A percentile compares a stretch with the other conserved stretches of the same genome.
Evolutionary conservation across 2,797 vertebrate species (phyloP).

Genomic region (Syngnathus acus): DNA sequence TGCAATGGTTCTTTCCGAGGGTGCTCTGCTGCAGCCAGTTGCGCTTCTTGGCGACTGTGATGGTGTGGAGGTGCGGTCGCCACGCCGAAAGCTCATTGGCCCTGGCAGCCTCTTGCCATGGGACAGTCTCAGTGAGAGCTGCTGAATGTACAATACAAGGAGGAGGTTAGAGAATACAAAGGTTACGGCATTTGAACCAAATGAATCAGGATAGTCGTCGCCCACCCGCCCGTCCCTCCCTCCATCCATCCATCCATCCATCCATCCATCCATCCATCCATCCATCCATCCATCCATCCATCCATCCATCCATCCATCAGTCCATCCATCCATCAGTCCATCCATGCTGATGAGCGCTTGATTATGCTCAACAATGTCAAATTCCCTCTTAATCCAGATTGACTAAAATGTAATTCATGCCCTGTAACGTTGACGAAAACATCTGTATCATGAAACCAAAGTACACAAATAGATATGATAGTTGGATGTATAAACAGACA

Average conservation of each 20-base stretch:
- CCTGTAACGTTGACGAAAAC: conserved; percentile 35
- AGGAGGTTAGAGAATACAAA: conserved; percentile 12
- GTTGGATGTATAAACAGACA: not conserved
- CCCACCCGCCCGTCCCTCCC: not conserved
- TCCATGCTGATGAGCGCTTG: too few relatives aligned
- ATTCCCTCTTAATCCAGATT: not conserved
- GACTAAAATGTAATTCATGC: conserved; percentile 5
- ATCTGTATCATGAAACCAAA: conserved; percentile 64
- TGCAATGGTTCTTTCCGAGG: conserved; percentile 48
- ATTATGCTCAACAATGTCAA: too few relatives aligned
- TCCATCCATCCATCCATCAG: too few relatives aligned
- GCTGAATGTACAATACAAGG: conserved; percentile 59
- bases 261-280: too few relatives aligned
- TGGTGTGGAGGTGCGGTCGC: conserved; percentile 74
- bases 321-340: not conserved
- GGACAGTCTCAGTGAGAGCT: conserved; percentile 85
- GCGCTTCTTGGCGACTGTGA: conserved; percentile 95
- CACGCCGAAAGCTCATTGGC: conserved; percentile 50
- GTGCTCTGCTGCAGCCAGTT: conserved; percentile 95
- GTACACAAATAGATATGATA: not conserved
- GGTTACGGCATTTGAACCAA: conserved; percentile 3
- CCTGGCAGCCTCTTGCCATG: conserved; percentile 64
- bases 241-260: not conserved
- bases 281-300: not conserved
- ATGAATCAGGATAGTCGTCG: conserved; percentile 13